phyloP scores from a whole-genome alignment of 1,140 invertebrate genomes.

The Scylla paramamosain region DNA sequence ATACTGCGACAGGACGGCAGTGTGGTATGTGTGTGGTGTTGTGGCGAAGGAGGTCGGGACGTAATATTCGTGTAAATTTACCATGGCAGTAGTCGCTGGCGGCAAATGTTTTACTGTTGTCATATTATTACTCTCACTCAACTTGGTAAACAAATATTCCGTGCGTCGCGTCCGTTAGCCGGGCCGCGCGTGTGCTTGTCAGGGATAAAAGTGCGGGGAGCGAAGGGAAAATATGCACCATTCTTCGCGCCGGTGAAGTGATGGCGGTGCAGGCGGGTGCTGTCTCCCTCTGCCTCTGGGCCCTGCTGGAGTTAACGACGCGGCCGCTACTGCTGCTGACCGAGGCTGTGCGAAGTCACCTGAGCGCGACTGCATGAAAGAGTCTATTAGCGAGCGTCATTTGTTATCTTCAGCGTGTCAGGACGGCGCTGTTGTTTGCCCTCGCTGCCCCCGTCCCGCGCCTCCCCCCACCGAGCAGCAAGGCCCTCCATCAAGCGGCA shows the following conservation, averaged over 20 bases:
- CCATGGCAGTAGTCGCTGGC: neutral
- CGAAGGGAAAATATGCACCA: neutral
- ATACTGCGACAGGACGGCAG: neutral
- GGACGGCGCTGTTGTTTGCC: neutral
- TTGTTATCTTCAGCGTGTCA: slow-evolving; percentile 39
- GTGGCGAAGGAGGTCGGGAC: neutral
- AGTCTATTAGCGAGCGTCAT: slow-evolving; percentile 42
- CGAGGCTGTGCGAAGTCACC: neutral
- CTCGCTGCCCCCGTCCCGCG: neutral
- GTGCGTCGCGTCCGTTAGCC: neutral
- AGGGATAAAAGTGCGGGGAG: neutral
- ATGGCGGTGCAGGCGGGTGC: neutral
- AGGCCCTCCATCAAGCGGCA: neutral
- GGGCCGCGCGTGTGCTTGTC: neutral
- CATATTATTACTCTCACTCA: neutral
- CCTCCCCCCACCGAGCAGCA: neutral
- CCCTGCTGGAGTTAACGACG: neutral
- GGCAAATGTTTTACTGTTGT: neutral
- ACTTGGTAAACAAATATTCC: neutral
- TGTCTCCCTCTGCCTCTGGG: slow-evolving; percentile 27
- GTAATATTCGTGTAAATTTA: neutral
- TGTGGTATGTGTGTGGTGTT: neutral
- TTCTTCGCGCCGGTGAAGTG: neutral
- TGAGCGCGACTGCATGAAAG: slow-evolving; percentile 27
- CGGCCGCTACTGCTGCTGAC: neutral